Percentiles rank a stretch among this genome's conserved stretches.
Evolutionary conservation across 1,140 invertebrate species (phyloP).

Genomic region (Drosophila orosa): DNA sequence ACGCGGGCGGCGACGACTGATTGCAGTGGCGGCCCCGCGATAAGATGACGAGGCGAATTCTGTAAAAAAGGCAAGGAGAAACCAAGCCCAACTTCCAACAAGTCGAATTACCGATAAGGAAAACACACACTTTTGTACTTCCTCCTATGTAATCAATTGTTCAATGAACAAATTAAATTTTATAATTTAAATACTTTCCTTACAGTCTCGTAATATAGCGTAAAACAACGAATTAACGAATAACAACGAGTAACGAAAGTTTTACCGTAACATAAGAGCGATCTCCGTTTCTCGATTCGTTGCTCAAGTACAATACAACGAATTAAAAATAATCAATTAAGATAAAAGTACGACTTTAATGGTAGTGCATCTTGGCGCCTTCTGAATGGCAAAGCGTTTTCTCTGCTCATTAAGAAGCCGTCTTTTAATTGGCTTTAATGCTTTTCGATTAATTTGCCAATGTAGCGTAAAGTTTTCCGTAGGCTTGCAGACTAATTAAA

Average conservation of each 20-base stretch:
- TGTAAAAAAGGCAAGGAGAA: constrained; percentile 27
- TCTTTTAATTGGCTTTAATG: constrained; percentile 74
- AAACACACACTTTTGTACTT: neutral
- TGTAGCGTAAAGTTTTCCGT: constrained; percentile 55
- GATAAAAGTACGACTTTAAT: constrained; percentile 12
- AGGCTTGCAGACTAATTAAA: constrained; percentile 72
- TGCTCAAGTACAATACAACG: neutral
- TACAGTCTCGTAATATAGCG: no score
- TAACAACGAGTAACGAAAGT: no score
- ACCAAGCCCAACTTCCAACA: constrained; percentile 14
- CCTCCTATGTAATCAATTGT: neutral
- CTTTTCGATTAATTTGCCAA: constrained; percentile 74
- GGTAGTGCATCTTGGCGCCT: constrained; percentile 26
- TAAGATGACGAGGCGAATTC: constrained; percentile 68
- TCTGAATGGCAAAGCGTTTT: constrained; percentile 6
- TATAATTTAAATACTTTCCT: neutral
- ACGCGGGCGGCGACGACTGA: constrained; percentile 41
- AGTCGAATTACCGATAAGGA: neutral
- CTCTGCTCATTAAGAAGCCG: constrained; percentile 19
- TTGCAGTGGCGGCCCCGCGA: constrained; percentile 64
- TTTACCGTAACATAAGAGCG: no score
- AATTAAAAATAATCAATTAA: neutral
- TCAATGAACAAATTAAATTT: neutral
- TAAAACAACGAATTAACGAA: no score
- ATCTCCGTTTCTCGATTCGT: neutral